Evolutionary conservation across 1,140 invertebrate genomes (phyloP), one percentile per base, ranked within the genome.

Genomic region (Rhopalosiphum maidis): DNA sequence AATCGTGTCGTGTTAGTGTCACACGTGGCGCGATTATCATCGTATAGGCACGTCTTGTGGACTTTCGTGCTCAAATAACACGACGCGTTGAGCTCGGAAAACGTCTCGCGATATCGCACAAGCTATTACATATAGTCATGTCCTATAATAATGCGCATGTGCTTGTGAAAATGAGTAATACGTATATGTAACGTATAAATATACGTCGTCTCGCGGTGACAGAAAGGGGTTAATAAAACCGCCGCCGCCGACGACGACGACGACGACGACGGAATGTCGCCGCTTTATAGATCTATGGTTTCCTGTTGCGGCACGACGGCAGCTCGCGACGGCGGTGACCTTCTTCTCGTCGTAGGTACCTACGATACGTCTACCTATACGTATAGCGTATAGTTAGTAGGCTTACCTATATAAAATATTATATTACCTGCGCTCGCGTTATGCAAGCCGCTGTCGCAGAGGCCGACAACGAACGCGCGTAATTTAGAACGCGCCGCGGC

Each of bases 181-280:
- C 23, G 21, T 54, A 23, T 23, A 51, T 51, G 18, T 51, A 41
- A 41, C 48, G 6, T 54, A 54, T n/a, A 68, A 30, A 30, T 21
- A 6, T 11, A 41, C 22, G 9, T 2, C 21, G 85, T 43, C 37
- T 30, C 37, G 46, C 30, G 86, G 46, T n/a, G 86, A 87, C 86
- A 48, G 43, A 87, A 87, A 87, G 43, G 86, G 86, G 25, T 87
- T 87, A 48, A 87, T 87, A 87, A 87, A 87, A 51, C 86, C 86
- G 25, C 11, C 86, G 25, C 11, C 37, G 37, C 0, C 37, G 37
- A 37, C 37, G 37, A 37, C 35, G 43, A 86, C 83, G 25, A 48
- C 37, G 23, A 41, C 37, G 43, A 85, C 43, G 37, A 85, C 37
- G 82, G 82, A 85, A 85, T 43, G 37, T 43, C 83, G 83, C 11